Evolutionary conservation across 1,140 invertebrate species (phyloP).

Genomic region (Ceratina calcarata): DNA sequence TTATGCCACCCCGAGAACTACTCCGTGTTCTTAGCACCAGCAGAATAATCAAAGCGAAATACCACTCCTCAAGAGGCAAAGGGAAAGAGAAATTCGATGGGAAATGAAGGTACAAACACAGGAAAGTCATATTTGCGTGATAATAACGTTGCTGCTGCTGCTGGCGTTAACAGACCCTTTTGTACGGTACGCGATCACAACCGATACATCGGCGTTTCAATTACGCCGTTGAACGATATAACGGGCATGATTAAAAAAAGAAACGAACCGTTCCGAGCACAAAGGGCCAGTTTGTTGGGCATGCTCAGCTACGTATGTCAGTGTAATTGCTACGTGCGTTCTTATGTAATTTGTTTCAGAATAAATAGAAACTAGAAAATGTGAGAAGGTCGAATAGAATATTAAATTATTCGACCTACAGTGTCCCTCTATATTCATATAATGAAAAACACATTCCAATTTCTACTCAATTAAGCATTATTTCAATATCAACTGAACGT

Average conservation of each 20-base stretch:
- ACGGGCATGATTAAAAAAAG: not conserved
- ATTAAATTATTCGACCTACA: too few relatives aligned
- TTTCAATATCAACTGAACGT: too few relatives aligned
- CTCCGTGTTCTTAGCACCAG: slow-evolving; percentile 15
- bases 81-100: slow-evolving; percentile 1
- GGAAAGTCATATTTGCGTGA: slow-evolving; percentile 15
- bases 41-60: slow-evolving; percentile 40
- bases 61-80: slow-evolving; percentile 5
- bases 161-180: not conserved
- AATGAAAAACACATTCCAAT: too few relatives aligned
- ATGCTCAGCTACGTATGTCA: too few relatives aligned
- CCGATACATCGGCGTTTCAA: not conserved
- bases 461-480: too few relatives aligned
- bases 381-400: too few relatives aligned
- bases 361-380: too few relatives aligned
- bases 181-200: not conserved
- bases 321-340: too few relatives aligned
- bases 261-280: too few relatives aligned
- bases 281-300: too few relatives aligned
- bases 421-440: too few relatives aligned
- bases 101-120: not conserved
- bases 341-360: too few relatives aligned
- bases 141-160: slow-evolving; percentile 4
- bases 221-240: slow-evolving; percentile 7
- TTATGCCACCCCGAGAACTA: slow-evolving; percentile 10